These are phyloP conservation scores for Therioaphis trifolii DNA, from an alignment of 2,888 invertebrate genomes.

Conservation along the genomic window DNA sequence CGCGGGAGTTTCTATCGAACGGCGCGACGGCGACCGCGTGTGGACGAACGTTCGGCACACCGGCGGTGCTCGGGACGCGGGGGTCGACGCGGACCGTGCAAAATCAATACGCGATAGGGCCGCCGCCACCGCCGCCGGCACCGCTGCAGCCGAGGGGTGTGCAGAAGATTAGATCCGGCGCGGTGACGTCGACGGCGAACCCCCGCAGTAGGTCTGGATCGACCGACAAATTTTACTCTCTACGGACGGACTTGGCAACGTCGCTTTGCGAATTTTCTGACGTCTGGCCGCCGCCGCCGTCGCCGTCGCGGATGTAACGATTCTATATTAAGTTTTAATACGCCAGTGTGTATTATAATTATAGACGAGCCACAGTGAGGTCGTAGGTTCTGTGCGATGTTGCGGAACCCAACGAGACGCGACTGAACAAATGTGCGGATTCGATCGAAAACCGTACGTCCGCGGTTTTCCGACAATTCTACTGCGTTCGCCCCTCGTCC, in stretches of 20 bases:
- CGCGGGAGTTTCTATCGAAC: slow-evolving; percentile 27
- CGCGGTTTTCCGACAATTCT: no score
- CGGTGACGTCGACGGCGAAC: neutral
- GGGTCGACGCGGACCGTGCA: slow-evolving; percentile 40
- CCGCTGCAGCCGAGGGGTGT: slow-evolving; percentile 39
- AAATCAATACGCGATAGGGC: slow-evolving; percentile 54
- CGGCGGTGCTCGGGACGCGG: slow-evolving; percentile 22
- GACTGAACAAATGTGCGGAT: no score
- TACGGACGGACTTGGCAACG: slow-evolving; percentile 49
- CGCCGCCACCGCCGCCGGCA: neutral
- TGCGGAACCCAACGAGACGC: no score
- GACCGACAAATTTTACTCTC: slow-evolving; percentile 18
- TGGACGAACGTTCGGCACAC: neutral
- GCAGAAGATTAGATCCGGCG: slow-evolving; percentile 43
- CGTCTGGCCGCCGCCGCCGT: neutral
- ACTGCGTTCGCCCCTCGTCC: no score
- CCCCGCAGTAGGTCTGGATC: neutral
- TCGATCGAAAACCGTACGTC: no score
- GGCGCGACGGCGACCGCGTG: neutral
- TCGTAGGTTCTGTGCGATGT: no score
- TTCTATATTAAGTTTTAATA: no score
- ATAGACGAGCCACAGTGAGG: no score
- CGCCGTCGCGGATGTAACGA: no score
- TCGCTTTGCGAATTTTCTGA: slow-evolving; percentile 24
- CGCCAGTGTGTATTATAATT: no score